phyloP scores from a whole-genome alignment of 2,113 vertebrate genomes.

The Zonotrichia leucophrys region DNA sequence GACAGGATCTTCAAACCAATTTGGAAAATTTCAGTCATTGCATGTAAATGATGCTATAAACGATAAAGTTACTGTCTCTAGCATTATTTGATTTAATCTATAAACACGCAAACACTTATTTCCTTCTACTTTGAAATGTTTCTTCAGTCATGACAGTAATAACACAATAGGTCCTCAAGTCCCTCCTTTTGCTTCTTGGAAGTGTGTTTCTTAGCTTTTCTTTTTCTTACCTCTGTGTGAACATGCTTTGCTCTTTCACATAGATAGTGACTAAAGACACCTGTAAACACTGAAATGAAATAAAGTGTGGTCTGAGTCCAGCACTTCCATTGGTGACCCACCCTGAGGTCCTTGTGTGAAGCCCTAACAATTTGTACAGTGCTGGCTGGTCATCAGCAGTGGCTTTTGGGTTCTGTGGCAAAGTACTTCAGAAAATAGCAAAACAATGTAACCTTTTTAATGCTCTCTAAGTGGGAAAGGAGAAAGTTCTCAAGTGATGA shows the following conservation, averaged over 20 bases:
- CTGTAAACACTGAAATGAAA: background rate
- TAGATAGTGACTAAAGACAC: background rate
- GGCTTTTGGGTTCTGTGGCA: background rate
- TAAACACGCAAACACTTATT: background rate
- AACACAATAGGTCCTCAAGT: background rate
- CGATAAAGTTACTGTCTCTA: background rate
- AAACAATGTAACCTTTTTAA: background rate
- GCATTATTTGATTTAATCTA: background rate
- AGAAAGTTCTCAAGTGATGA: background rate
- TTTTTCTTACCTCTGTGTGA: background rate
- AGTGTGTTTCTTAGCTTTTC: background rate
- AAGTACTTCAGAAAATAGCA: background rate
- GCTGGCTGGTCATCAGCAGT: background rate
- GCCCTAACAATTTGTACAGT: background rate
- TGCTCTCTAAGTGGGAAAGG: background rate
- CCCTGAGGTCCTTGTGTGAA: fast-evolving
- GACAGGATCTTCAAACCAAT: background rate
- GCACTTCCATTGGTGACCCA: background rate
- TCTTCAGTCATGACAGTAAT: background rate
- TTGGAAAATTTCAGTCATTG: background rate
- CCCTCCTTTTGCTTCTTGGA: background rate
- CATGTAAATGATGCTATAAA: background rate
- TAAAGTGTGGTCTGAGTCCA: background rate
- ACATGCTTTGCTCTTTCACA: background rate
- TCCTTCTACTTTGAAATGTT: background rate